phyloP scores from a whole-genome alignment of 2,797 vertebrate genomes.

The Cheirogaleus major region DNA sequence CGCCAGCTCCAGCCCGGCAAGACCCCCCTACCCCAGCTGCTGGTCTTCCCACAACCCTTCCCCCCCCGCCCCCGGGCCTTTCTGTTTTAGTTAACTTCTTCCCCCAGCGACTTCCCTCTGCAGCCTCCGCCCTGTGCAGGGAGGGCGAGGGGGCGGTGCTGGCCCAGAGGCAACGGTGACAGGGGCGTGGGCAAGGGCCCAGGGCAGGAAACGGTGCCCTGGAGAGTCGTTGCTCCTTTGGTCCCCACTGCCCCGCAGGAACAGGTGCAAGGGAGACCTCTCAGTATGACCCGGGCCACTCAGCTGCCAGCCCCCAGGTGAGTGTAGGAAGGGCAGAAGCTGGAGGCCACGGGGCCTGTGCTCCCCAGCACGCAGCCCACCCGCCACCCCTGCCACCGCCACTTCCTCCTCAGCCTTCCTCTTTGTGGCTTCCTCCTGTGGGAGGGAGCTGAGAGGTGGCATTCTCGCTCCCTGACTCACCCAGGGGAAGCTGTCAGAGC shows the following conservation, averaged over 20 bases:
- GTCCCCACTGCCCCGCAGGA: background rate
- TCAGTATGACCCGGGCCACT: background rate
- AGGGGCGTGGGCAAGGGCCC: background rate
- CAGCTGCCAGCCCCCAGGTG: background rate
- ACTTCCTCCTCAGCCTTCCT: conserved; percentile 6
- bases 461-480: background rate
- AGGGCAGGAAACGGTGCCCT: background rate
- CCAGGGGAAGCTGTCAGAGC: background rate
- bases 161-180: background rate
- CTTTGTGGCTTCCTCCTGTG: background rate
- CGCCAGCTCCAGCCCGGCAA: no score
- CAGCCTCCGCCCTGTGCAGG: background rate
- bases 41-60: background rate
- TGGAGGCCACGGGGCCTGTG: background rate
- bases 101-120: conserved; percentile 50
- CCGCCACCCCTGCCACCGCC: background rate
- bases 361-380: accelerated
- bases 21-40: background rate
- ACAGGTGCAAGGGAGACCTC: accelerated
- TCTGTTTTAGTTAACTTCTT: background rate
- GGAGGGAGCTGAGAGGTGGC: background rate
- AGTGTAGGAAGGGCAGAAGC: background rate
- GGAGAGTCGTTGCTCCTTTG: background rate
- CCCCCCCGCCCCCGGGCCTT: background rate
- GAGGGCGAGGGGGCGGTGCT: background rate